These are phyloP conservation scores for Todiramphus saurophagus DNA, from an alignment of 2,113 vertebrate genomes.

Conservation along the genomic window DNA sequence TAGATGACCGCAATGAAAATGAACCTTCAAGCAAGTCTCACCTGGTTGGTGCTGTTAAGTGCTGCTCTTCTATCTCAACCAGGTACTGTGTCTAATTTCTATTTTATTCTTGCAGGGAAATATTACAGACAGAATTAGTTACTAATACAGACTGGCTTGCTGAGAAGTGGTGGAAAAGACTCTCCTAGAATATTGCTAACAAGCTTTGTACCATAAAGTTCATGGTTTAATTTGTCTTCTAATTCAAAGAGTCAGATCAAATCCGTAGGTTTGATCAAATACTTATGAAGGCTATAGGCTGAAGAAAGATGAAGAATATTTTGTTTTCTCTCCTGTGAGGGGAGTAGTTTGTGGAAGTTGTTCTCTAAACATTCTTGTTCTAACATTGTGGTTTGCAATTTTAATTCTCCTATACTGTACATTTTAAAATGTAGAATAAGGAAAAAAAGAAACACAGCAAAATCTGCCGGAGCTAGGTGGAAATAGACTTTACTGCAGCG, in stretches of 20 bases:
- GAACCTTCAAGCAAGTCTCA: background rate
- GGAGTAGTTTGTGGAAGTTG: background rate
- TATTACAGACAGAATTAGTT: background rate
- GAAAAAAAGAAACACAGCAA: background rate
- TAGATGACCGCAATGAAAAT: background rate
- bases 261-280: background rate
- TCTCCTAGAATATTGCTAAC: background rate
- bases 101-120: background rate
- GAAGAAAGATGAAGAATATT: background rate
- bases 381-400: background rate
- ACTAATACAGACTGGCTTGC: background rate
- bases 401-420: background rate
- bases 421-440: background rate
- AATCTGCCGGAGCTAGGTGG: background rate
- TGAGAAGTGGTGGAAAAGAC: background rate
- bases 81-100: background rate
- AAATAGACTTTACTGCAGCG: background rate
- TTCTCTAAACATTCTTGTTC: background rate
- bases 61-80: background rate
- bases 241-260: background rate
- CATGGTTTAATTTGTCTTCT: background rate
- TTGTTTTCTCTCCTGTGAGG: background rate
- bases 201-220: background rate
- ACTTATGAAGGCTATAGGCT: too few species aligned
- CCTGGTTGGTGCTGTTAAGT: slow-evolving; percentile 32